Evolutionary conservation across 2,888 invertebrate species (phyloP).

Genomic region (Melanostoma scalare): DNA sequence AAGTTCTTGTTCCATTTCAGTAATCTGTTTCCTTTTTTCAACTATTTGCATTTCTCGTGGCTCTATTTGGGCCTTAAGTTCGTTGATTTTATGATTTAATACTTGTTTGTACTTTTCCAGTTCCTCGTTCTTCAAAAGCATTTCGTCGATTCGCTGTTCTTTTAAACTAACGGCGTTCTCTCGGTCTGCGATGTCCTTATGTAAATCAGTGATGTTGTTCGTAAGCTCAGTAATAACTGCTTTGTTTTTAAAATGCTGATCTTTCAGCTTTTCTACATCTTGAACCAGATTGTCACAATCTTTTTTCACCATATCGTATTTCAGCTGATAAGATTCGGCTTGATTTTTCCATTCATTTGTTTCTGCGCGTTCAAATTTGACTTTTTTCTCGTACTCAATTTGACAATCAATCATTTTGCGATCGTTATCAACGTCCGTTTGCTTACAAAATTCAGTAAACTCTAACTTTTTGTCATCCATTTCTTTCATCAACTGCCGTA

Average conservation of each 20-base stretch:
- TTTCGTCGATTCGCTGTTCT: slow-evolving; percentile 91
- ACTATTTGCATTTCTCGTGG: slow-evolving; percentile 93
- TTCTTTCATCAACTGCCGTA: slow-evolving; percentile 84
- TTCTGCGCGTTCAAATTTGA: slow-evolving; percentile 88
- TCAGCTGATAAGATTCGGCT: slow-evolving; percentile 92
- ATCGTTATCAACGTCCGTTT: slow-evolving; percentile 81
- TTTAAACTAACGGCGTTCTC: slow-evolving; percentile 92
- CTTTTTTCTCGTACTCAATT: slow-evolving; percentile 80
- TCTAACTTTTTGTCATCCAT: slow-evolving; percentile 82
- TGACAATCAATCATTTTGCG: slow-evolving; percentile 80
- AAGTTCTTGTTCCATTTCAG: slow-evolving; percentile 92
- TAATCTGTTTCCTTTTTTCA: slow-evolving; percentile 91
- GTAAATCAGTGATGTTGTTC: slow-evolving; percentile 90
- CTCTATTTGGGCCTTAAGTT: slow-evolving; percentile 92
- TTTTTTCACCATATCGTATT: slow-evolving; percentile 80
- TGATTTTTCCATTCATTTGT: slow-evolving; percentile 91
- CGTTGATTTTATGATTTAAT: slow-evolving; percentile 93
- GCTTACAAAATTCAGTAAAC: slow-evolving; percentile 80
- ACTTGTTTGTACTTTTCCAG: slow-evolving; percentile 96
- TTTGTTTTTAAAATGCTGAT: slow-evolving; percentile 86
- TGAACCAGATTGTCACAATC: slow-evolving; percentile 85
- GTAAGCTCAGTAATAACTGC: slow-evolving; percentile 87
- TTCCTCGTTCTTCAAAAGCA: slow-evolving; percentile 92
- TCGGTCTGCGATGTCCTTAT: slow-evolving; percentile 92
- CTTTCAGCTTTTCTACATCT: slow-evolving; percentile 88